phyloP scores from a whole-genome alignment of 2,888 invertebrate species.

The Notodonta ziczac region DNA sequence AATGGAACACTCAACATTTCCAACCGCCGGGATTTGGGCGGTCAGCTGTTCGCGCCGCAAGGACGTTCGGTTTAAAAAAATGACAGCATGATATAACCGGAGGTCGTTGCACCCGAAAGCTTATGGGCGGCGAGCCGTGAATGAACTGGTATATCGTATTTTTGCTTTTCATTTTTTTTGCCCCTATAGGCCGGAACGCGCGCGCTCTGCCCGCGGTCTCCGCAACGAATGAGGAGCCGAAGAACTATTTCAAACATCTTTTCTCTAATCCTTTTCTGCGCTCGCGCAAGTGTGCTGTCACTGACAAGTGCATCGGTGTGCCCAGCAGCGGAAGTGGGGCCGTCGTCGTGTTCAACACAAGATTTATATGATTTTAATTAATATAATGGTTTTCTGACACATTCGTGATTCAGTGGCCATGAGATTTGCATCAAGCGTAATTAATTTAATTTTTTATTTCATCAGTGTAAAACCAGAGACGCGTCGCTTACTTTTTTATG shows the following conservation, averaged over 20 bases:
- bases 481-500: constrained; percentile 10
- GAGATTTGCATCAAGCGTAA: background rate
- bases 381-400: constrained; percentile 30
- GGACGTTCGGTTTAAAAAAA: constrained; percentile 66
- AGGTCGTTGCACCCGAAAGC: constrained; percentile 69
- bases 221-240: constrained; percentile 77
- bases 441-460: constrained; percentile 5
- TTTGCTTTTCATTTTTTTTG: constrained; percentile 44
- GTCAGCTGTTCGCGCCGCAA: constrained; percentile 75
- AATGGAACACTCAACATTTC: constrained; percentile 33
- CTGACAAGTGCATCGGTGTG: constrained; percentile 61
- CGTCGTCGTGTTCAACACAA: constrained; percentile 51
- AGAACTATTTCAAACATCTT: constrained; percentile 82
- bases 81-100: constrained; percentile 58
- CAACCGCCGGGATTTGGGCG: constrained; percentile 33
- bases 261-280: constrained; percentile 79
- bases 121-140: constrained; percentile 65
- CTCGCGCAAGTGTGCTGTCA: constrained; percentile 63
- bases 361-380: constrained; percentile 51
- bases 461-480: background rate
- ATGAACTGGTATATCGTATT: constrained; percentile 66
- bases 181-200: constrained; percentile 51
- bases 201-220: constrained; percentile 72
- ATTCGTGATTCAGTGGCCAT: constrained; percentile 12
- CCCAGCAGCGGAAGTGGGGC: constrained; percentile 55